These are phyloP conservation scores for Drosophila paulistorum DNA, from an alignment of 1,140 invertebrate species.

Conservation along the genomic window DNA sequence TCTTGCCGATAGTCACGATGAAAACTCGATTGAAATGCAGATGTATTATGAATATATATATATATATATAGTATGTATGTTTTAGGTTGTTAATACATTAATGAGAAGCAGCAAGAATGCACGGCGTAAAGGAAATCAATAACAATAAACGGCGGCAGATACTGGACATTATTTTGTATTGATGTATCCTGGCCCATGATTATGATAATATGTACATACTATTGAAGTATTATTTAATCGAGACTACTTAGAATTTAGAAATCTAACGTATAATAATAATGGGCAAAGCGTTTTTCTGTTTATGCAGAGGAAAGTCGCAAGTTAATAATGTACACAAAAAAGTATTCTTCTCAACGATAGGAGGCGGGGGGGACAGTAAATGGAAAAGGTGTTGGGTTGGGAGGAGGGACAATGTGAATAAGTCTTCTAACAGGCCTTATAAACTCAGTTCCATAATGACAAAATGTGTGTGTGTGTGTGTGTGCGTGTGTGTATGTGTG, in stretches of 20 bases:
- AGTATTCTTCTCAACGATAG: neutral
- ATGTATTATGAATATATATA: constrained; percentile 43
- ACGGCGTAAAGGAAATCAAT: constrained; percentile 12
- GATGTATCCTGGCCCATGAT: constrained; percentile 33
- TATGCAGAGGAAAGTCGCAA: neutral
- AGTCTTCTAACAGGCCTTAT: constrained; percentile 7
- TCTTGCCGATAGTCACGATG: constrained; percentile 20
- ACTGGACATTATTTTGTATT: constrained; percentile 36
- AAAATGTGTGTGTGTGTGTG: constrained; percentile 44
- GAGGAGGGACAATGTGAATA: neutral
- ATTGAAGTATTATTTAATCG: constrained; percentile 74
- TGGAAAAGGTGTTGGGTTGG: too few species aligned
- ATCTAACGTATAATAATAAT: constrained; percentile 13
- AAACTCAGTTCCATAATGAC: constrained; percentile 11
- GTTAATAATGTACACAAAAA: constrained; percentile 8
- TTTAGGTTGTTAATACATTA: constrained; percentile 19
- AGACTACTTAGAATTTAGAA: constrained; percentile 26
- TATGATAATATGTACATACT: constrained; percentile 47
- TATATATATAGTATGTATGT: constrained; percentile 17
- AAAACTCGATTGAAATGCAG: constrained; percentile 14
- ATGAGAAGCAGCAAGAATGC: neutral
- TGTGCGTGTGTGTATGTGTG: constrained; percentile 35
- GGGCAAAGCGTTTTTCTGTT: neutral
- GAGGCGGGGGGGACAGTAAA: neutral
- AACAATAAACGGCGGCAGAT: neutral